Evolutionary conservation across 2,888 invertebrate genomes (phyloP), one percentile per base, ranked within the genome.

Genomic region (Blera fallax): DNA sequence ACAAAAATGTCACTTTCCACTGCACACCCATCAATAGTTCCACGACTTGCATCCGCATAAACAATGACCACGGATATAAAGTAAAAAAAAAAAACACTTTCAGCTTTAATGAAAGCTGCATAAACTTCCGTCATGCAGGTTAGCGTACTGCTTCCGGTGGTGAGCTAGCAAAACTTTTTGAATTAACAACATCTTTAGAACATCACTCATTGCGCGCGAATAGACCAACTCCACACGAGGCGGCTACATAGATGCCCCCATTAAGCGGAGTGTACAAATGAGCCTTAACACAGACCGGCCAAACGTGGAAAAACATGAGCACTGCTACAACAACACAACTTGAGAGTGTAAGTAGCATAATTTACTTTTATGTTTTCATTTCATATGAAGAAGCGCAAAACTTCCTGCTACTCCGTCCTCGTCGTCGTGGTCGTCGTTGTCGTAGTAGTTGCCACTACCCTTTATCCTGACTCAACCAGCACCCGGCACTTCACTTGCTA

Each of bases 321-420:
- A 54, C n/a, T n/a, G 14, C 43, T 16, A 72, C 67, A 37, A 50
- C 62, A 50, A 84, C 69, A 60, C 56, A 40, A 74, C 84, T 65
- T 29, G 34, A 73, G 73, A 69, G 74, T 78, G 74, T 80, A 80
- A 84, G 80, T 80, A 80, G 84, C 80, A 80, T 84, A 80, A 84
- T 84, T 84, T 84, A 84, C 84, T 76, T 84, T 84, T 84, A 84
- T 84, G 84, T 76, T 84, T 84, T 84, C 84, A 84, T 84, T 84
- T 65, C 80, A 70, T 80, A 70, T 76, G 74, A 84, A 84, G 84
- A 84, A 84, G 84, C 84, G 84, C 80, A 58, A 64, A 70, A 56
- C 65, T 76, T 80, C 74, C 80, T 73, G 84, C 58, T 70, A 48
- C 29, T 18, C 37, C 37, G 43, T 29, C 43, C 6, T 32, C 65